A percentile compares a stretch with the other conserved stretches of the same genome.
phyloP scores from a whole-genome alignment of 2,888 invertebrate species.

The Megastigmus dorsalis region DNA sequence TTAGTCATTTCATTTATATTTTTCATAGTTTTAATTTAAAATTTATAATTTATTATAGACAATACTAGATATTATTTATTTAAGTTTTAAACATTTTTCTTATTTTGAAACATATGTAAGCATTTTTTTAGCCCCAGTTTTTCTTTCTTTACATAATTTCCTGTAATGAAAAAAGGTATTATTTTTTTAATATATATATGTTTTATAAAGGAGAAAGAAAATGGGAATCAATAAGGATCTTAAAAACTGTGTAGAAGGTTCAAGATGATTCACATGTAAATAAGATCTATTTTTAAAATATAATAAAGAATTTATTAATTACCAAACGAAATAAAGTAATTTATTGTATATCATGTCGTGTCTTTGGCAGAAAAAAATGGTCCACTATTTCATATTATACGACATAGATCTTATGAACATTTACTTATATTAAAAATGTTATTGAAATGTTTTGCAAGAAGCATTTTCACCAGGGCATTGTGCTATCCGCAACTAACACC shows the following conservation, averaged over 20 bases:
- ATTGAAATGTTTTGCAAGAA: background rate
- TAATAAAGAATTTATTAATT: no score
- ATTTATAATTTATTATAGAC: slow-evolving; percentile 21
- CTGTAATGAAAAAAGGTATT: background rate
- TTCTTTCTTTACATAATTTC: background rate
- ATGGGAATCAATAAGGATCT: background rate
- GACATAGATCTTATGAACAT: no score
- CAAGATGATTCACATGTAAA: no score
- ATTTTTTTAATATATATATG: background rate
- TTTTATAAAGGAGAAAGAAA: background rate
- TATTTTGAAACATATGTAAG: slow-evolving; percentile 1
- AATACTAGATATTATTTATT: slow-evolving; percentile 19
- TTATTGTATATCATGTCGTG: background rate
- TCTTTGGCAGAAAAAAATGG: background rate
- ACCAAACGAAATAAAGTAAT: no score
- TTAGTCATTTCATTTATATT: slow-evolving; percentile 17
- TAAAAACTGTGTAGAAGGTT: no score
- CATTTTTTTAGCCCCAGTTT: slow-evolving; percentile 14
- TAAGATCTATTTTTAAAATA: no score
- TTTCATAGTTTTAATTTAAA: slow-evolving; percentile 6
- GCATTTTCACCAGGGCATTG: slow-evolving; percentile 7
- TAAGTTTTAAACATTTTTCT: slow-evolving; percentile 54
- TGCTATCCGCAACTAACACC: background rate
- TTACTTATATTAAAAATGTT: no score
- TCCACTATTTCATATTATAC: no score